phyloP scores from a whole-genome alignment of 2,888 invertebrate genomes.

The Cantharis rustica region DNA sequence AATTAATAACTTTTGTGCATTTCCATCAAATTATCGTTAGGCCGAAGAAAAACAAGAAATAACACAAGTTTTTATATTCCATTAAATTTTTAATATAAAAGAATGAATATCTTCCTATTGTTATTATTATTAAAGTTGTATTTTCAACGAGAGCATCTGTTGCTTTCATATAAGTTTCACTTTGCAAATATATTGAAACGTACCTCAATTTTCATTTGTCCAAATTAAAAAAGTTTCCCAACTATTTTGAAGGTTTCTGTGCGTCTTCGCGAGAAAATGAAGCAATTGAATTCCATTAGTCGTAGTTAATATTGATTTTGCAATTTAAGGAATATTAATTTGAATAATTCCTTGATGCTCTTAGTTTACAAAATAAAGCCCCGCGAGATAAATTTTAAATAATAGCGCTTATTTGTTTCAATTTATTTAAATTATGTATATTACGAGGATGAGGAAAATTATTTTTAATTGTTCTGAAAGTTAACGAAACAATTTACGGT shows the following conservation, averaged over 20 bases:
- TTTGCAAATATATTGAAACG: background rate
- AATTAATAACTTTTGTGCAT: background rate
- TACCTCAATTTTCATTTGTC: background rate
- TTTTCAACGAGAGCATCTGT: background rate
- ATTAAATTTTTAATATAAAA: background rate
- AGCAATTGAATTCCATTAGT: constrained; percentile 2
- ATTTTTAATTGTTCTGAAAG: background rate
- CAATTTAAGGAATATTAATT: constrained; percentile 1
- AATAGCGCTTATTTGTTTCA: background rate
- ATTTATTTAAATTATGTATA: background rate
- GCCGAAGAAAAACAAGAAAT: background rate
- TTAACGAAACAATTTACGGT: background rate
- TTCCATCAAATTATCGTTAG: background rate
- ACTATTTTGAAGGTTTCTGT: background rate
- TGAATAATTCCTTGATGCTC: constrained; percentile 1
- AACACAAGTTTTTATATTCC: background rate
- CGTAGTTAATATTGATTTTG: constrained; percentile 1
- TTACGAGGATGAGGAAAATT: background rate
- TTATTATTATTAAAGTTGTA: background rate
- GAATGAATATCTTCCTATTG: background rate
- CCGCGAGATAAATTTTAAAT: background rate
- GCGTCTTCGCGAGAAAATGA: background rate
- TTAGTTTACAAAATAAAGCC: background rate
- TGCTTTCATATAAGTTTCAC: background rate
- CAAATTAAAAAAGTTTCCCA: background rate